These are phyloP conservation scores for Thereva unica DNA, from an alignment of 2,888 invertebrate species.

Conservation along the genomic window DNA sequence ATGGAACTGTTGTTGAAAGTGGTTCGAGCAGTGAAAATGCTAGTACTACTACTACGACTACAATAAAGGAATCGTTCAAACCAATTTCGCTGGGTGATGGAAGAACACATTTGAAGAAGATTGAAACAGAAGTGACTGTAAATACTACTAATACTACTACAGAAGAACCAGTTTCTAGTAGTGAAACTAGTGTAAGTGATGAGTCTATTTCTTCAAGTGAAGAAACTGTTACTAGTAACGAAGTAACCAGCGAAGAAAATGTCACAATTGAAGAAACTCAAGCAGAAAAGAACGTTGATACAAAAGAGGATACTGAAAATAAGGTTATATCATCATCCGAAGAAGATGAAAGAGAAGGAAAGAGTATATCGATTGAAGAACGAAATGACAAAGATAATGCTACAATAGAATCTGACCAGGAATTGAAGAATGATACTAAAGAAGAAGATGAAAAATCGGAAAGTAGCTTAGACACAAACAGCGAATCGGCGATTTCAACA, in stretches of 20 bases:
- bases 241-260: neutral
- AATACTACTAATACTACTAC: neutral
- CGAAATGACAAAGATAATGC: neutral
- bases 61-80: neutral
- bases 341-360: no score
- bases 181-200: no score
- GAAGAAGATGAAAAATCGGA: constrained; percentile 4
- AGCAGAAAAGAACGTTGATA: neutral
- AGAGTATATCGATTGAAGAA: no score
- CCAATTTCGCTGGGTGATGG: neutral
- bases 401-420: neutral
- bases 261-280: neutral
- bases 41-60: neutral
- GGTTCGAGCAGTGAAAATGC: neutral
- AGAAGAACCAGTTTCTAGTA: neutral
- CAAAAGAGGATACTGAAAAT: constrained; percentile 10
- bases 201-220: no score
- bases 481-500: constrained; percentile 28
- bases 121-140: neutral
- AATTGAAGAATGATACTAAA: neutral
- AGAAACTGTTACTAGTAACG: no score
- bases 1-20: neutral
- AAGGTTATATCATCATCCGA: neutral
- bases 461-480: neutral
- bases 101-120: neutral